Evolutionary conservation across 2,113 vertebrate genomes (phyloP).

Genomic region (Leptocoma aspasia): DNA sequence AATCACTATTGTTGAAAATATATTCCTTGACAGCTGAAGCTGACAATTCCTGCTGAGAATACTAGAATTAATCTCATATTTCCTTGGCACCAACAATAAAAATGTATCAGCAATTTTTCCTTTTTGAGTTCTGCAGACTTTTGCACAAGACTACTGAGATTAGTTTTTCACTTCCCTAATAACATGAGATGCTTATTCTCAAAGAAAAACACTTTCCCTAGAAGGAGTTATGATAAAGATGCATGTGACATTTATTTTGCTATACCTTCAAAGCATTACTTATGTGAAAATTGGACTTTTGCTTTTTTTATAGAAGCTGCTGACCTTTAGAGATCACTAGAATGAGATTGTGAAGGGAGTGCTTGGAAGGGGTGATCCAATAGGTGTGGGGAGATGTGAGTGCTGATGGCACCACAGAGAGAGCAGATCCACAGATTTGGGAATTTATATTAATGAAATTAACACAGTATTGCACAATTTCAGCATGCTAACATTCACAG

Average conservation of each 20-base stretch:
- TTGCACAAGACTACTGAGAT: background rate
- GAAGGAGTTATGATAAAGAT: background rate
- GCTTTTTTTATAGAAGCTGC: background rate
- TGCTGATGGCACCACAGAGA: background rate
- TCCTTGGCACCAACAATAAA: background rate
- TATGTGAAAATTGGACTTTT: background rate
- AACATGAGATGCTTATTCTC: background rate
- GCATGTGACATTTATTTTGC: conserved; percentile 17
- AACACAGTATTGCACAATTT: background rate
- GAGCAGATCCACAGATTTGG: background rate
- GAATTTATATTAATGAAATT: background rate
- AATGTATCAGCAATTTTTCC: background rate
- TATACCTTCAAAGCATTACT: background rate
- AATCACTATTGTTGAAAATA: background rate
- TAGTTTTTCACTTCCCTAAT: conserved; percentile 6
- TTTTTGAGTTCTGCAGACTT: background rate
- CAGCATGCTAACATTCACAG: background rate
- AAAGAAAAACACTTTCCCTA: background rate
- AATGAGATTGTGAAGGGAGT: background rate
- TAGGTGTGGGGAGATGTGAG: background rate
- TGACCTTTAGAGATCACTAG: background rate
- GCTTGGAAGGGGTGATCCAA: background rate
- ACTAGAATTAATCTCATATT: background rate
- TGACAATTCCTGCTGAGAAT: background rate
- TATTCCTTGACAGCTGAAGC: background rate